Conservation (phyloP, 2,113 vertebrate species). For the Syrmaticus mikado region DNA sequence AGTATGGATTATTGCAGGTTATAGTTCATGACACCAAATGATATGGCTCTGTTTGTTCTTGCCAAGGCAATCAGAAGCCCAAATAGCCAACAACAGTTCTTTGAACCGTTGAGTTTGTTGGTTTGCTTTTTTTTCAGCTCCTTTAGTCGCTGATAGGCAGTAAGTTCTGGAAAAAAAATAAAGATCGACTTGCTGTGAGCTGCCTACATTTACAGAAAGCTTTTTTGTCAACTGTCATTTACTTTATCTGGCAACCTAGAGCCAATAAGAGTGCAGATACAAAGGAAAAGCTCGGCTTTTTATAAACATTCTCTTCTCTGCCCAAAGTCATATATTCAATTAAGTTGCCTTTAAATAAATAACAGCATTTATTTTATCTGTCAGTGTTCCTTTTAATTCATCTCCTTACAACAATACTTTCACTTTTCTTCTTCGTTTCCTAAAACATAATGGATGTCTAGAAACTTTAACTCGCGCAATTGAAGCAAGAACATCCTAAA, state of each 20-base stretch:
- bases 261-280: neutral
- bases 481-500: neutral
- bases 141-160: neutral
- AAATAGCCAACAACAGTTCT: neutral
- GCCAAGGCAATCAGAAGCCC: slow-evolving; percentile 28
- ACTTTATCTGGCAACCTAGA: neutral
- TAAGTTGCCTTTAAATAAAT: neutral
- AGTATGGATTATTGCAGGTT: slow-evolving; percentile 60
- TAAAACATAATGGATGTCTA: neutral
- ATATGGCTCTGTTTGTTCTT: slow-evolving; percentile 6
- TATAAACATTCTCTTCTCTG: neutral
- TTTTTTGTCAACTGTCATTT: neutral
- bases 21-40: slow-evolving; percentile 7
- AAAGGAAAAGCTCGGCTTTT: neutral
- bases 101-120: neutral
- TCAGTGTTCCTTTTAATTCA: neutral
- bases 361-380: neutral
- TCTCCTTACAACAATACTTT: neutral
- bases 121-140: neutral
- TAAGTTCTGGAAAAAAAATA: neutral
- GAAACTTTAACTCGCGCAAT: neutral
- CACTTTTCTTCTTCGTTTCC: neutral
- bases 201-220: neutral
- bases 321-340: neutral
- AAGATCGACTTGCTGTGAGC: neutral